Evolutionary conservation across 2,888 invertebrate genomes (phyloP).

Genomic region (Brenthis hecate): DNA sequence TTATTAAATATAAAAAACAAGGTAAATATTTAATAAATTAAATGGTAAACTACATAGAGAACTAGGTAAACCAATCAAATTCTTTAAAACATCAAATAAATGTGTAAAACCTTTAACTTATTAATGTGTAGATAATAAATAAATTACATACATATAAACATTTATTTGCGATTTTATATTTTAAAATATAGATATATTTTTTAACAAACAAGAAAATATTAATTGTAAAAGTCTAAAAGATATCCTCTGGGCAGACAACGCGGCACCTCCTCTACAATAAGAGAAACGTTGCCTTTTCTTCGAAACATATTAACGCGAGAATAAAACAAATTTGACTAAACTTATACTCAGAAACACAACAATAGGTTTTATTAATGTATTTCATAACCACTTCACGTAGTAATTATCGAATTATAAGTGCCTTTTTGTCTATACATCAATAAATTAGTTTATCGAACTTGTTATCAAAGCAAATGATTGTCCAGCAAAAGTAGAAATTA

Average conservation of each 20-base stretch:
- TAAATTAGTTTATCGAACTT: constrained; percentile 6
- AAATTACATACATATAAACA: too few species aligned
- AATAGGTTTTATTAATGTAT: constrained; percentile 4
- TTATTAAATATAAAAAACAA: too few species aligned
- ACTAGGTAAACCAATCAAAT: too few species aligned
- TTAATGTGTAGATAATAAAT: too few species aligned
- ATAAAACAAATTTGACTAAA: constrained; percentile 6
- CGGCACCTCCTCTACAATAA: constrained; percentile 32
- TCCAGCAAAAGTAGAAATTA: constrained; percentile 25
- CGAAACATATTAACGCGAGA: constrained; percentile 18
- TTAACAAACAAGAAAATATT: neutral
- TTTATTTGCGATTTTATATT: neutral
- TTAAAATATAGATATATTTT: neutral
- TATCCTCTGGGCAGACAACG: constrained; percentile 25
- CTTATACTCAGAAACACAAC: constrained; percentile 2
- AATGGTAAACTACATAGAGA: too few species aligned
- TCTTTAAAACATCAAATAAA: too few species aligned
- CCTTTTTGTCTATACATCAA: neutral
- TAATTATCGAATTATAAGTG: constrained; percentile 5
- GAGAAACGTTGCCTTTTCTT: constrained; percentile 25
- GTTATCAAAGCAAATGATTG: constrained; percentile 23
- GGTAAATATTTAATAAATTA: too few species aligned
- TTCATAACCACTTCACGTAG: neutral
- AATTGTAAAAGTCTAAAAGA: constrained; percentile 5
- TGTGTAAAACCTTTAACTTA: too few species aligned